A percentile compares a stretch with the other conserved stretches of the same genome.
These are phyloP conservation scores for Proctacanthus coquilletti DNA, from an alignment of 1,140 invertebrate genomes.

Conservation along the genomic window DNA sequence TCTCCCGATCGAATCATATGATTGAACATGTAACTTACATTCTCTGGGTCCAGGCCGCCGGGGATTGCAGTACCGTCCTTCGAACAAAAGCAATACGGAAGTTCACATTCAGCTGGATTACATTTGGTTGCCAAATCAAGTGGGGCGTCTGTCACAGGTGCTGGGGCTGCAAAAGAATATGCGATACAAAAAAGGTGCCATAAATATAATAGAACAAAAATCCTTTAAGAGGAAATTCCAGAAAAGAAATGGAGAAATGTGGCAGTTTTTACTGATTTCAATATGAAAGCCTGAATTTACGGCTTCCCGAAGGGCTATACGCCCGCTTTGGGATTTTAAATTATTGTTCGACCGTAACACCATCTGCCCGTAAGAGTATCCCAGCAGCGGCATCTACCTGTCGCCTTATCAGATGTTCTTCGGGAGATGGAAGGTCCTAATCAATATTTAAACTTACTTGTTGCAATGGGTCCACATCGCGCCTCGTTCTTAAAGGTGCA, in stretches of 20 bases:
- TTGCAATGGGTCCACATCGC: conserved; percentile 71
- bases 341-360: too few relatives aligned
- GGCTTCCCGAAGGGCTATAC: too few relatives aligned
- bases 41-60: conserved; percentile 59
- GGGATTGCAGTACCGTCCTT: conserved; percentile 79
- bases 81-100: conserved; percentile 89
- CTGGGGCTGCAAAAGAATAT: conserved; percentile 41
- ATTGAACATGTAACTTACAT: conserved; percentile 38
- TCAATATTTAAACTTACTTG: conserved; percentile 56
- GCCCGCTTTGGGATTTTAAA: too few relatives aligned
- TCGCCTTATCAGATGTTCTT: too few relatives aligned
- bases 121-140: conserved; percentile 63
- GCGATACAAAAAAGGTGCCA: neutral
- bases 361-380: too few relatives aligned
- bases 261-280: too few relatives aligned
- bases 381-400: too few relatives aligned
- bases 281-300: too few relatives aligned
- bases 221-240: too few relatives aligned
- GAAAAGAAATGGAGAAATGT: too few relatives aligned
- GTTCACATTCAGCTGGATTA: conserved; percentile 52
- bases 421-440: too few relatives aligned
- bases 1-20: conserved; percentile 9
- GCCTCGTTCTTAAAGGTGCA: conserved; percentile 85
- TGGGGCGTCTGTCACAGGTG: conserved; percentile 63
- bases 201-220: too few relatives aligned